Conservation (phyloP, 2,797 vertebrate genomes). For the Clarias platycephalus region DNA sequence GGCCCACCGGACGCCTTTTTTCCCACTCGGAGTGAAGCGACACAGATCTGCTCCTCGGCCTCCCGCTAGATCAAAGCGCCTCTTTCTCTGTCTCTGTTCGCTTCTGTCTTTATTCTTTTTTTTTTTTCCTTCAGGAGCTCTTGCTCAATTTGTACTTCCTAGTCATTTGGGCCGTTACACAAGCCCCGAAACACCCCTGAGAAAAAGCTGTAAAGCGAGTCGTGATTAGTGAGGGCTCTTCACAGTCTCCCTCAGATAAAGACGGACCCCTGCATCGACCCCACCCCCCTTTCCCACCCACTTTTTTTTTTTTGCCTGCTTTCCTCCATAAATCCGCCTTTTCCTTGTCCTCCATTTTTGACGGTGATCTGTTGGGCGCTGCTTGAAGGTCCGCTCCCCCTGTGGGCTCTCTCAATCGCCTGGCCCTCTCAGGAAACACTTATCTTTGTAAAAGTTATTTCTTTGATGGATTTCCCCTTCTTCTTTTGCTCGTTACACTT, state of each 20-base stretch:
- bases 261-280: conserved; percentile 41
- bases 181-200: conserved; percentile 47
- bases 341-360: conserved; percentile 75
- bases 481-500: conserved; percentile 30
- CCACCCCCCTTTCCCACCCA: conserved; percentile 53
- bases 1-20: conserved; percentile 48
- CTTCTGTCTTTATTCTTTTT: conserved; percentile 44
- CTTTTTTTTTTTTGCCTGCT: conserved; percentile 41
- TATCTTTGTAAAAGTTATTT: conserved; percentile 70
- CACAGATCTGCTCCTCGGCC: conserved; percentile 55
- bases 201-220: conserved; percentile 68
- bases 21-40: conserved; percentile 56
- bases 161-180: conserved; percentile 66
- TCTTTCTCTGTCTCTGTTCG: conserved; percentile 55
- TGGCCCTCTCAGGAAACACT: conserved; percentile 67
- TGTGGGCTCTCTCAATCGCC: conserved; percentile 65
- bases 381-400: conserved; percentile 66
- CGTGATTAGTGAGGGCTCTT: conserved; percentile 72
- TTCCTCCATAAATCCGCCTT: conserved; percentile 75
- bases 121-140: conserved; percentile 52
- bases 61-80: conserved; percentile 55
- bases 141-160: conserved; percentile 68
- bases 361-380: conserved; percentile 70
- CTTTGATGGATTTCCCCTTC: conserved; percentile 65
- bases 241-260: conserved; percentile 62